These are phyloP conservation scores for Neopipo cinnamomea DNA, from an alignment of 2,113 vertebrate genomes.

Conservation along the genomic window DNA sequence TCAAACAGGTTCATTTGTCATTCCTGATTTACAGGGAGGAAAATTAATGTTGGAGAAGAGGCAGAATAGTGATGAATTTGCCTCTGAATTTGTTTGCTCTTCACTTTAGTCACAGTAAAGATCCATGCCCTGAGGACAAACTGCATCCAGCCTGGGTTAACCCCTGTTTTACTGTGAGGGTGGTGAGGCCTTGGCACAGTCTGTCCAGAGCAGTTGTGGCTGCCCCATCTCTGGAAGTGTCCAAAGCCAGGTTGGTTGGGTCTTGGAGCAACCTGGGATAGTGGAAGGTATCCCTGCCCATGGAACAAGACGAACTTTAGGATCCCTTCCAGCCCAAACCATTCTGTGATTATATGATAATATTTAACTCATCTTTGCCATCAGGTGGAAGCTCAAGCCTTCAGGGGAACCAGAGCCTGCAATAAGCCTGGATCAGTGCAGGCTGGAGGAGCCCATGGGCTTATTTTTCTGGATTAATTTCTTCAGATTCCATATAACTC, in stretches of 20 bases:
- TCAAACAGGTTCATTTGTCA: not conserved
- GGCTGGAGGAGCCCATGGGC: not conserved
- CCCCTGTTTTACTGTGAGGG: not conserved
- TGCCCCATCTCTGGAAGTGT: not conserved
- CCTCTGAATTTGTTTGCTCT: not conserved
- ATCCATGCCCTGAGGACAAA: not conserved
- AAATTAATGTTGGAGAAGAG: not conserved
- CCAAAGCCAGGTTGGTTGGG: accelerated
- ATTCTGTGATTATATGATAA: not conserved
- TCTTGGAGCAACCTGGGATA: accelerated
- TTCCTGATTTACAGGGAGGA: not conserved
- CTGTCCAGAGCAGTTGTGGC: not conserved
- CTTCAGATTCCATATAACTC: accelerated
- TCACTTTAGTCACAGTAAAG: not conserved
- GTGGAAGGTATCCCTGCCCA: not conserved
- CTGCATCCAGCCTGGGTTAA: not conserved
- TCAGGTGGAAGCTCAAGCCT: not conserved
- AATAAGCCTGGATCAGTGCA: accelerated
- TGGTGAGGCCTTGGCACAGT: not conserved
- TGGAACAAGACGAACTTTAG: not conserved
- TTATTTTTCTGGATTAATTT: not conserved
- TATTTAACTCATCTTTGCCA: not conserved
- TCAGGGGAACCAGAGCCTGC: not conserved
- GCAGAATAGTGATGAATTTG: not conserved
- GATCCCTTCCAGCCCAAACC: not conserved